A percentile compares a stretch with the other conserved stretches of the same genome.
These are phyloP conservation scores for Dynastes hyllus DNA, from an alignment of 2,888 invertebrate species.

Conservation along the genomic window DNA sequence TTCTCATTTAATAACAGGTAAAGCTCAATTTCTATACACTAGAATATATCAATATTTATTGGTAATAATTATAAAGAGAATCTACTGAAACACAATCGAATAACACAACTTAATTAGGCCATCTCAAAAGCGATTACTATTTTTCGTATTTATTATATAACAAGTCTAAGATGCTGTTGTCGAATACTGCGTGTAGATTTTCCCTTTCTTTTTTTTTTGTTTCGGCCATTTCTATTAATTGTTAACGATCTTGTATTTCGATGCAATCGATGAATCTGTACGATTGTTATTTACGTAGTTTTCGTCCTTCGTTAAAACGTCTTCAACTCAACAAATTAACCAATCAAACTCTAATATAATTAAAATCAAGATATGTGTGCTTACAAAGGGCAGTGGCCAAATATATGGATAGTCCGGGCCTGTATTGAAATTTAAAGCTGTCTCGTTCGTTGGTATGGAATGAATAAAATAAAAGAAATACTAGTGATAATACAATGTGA, in stretches of 20 bases:
- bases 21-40: slow-evolving; percentile 52
- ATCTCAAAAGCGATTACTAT: slow-evolving; percentile 48
- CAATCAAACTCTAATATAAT: slow-evolving; percentile 32
- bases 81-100: slow-evolving; percentile 45
- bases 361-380: slow-evolving; percentile 65
- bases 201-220: background rate
- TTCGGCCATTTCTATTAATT: too few relatives aligned
- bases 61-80: slow-evolving; percentile 27
- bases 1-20: slow-evolving; percentile 48
- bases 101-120: slow-evolving; percentile 44
- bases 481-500: background rate
- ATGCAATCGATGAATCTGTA: background rate
- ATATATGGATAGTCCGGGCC: slow-evolving; percentile 61
- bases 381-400: slow-evolving; percentile 68
- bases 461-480: background rate
- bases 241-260: background rate
- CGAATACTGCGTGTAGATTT: slow-evolving; percentile 42
- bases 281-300: background rate
- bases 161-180: slow-evolving; percentile 50
- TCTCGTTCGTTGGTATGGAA: background rate
- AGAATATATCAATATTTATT: slow-evolving; percentile 6
- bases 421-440: slow-evolving; percentile 70
- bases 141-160: slow-evolving; percentile 39
- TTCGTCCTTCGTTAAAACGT: background rate
- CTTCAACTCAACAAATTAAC: slow-evolving; percentile 30